Percentiles rank a stretch among this genome's conserved stretches.
These are phyloP conservation scores for Pterois miles DNA, from an alignment of 2,797 vertebrate species.

Conservation along the genomic window DNA sequence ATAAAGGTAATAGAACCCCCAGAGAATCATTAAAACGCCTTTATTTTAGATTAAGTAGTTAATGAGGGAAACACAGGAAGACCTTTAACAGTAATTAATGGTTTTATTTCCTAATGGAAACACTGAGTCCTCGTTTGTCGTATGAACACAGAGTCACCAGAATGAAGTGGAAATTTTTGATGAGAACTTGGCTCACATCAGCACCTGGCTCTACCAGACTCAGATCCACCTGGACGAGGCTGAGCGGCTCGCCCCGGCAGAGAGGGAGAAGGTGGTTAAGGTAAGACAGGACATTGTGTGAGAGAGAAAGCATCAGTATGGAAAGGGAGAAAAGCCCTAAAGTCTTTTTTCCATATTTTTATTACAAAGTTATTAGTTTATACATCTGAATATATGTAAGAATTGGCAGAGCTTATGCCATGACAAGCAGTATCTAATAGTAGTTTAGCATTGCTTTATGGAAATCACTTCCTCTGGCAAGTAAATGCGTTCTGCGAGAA, in stretches of 20 bases:
- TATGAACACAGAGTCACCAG: slow-evolving; percentile 88
- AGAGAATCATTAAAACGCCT: not conserved
- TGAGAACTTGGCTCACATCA: slow-evolving; percentile 97
- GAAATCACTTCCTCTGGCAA: slow-evolving; percentile 15
- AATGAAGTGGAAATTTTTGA: slow-evolving; percentile 96
- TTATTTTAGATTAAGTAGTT: slow-evolving; percentile 4
- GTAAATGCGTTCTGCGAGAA: not conserved
- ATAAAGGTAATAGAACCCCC: not conserved
- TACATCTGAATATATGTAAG: not conserved
- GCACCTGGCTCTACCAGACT: slow-evolving; percentile 98
- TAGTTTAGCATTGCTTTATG: slow-evolving; percentile 15
- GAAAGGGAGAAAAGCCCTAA: not conserved
- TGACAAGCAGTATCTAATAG: not conserved
- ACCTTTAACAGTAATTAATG: not conserved
- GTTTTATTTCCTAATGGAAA: slow-evolving; percentile 8
- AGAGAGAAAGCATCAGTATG: not conserved
- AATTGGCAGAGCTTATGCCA: not conserved
- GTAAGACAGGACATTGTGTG: slow-evolving; percentile 66
- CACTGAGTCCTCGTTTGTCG: not conserved
- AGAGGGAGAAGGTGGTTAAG: slow-evolving; percentile 90
- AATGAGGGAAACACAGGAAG: not conserved
- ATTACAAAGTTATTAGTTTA: not conserved
- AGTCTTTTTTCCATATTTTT: not conserved
- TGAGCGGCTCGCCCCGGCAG: slow-evolving; percentile 87
- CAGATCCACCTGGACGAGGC: slow-evolving; percentile 95